Evolutionary conservation across 2,888 invertebrate species (phyloP).

Genomic region (Eurytoma californica): DNA sequence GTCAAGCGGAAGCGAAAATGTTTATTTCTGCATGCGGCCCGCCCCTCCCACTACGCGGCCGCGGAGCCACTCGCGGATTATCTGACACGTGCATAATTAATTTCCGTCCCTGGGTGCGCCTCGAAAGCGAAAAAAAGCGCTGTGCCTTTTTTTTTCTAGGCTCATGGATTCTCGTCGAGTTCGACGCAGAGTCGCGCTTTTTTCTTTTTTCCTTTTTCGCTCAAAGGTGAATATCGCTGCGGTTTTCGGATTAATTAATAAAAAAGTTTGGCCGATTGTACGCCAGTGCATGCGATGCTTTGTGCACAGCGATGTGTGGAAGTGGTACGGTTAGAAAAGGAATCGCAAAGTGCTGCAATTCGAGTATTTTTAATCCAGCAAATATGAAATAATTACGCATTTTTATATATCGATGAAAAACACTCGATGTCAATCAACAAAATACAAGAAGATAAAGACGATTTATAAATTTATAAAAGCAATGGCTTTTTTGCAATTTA

Average conservation of each 20-base stretch:
- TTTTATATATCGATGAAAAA: no score
- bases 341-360: no score
- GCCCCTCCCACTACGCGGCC: conserved; percentile 49
- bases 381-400: neutral
- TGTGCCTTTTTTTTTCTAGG: conserved; percentile 8
- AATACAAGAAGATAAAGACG: no score
- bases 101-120: conserved; percentile 40
- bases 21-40: conserved; percentile 60
- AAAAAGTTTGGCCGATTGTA: neutral
- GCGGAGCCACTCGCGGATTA: conserved; percentile 63
- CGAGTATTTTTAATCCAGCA: neutral
- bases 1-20: conserved; percentile 63
- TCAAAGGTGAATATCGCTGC: no score
- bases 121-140: conserved; percentile 1
- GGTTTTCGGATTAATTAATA: conserved; percentile 20
- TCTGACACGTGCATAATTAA: conserved; percentile 71
- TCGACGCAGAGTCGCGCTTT: neutral
- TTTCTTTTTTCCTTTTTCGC: neutral
- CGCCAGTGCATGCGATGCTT: neutral
- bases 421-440: no score
- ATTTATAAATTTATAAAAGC: no score
- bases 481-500: no score
- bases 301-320: no score
- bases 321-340: no score
- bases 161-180: neutral